Base-by-base conservation (phyloP, 2,888 invertebrate species). In the Stenotaenia linearis region DNA sequence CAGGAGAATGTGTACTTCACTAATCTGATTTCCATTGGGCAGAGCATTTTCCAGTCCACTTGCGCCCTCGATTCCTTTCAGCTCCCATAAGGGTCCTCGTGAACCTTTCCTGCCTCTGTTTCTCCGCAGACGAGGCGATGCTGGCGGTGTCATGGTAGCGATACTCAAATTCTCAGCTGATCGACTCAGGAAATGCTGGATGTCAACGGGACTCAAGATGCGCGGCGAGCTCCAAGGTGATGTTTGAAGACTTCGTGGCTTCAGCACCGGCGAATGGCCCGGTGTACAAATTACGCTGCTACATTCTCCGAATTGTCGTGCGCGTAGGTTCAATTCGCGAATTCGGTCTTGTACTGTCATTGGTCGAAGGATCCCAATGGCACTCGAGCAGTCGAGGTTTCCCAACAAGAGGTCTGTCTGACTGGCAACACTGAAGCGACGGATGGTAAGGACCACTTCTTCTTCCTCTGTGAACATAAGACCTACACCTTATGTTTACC, bases 161-260 rank as follows among this genome's bases (percentile, higher is more conserved):
- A 81, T 18, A 5, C 85, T 84, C 45, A 87, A 83, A 81, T 88
- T 87, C 82, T 88, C 88, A 3, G 86, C 86, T 5, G 88, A 88
- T 37, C 86, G 85, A 82, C 87, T 87, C 77, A 87, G 84, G 77
- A 87, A 86, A 78, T 87, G 87, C 15, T 86, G 84, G 30, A 87
- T 85, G 82, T 87, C 87, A 12, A 88, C 87, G 10, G 88, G 87
- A 80, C 87, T 87, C 74, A 88, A 83, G 45, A 88, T 86, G 35
- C 87, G 84, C 1, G 88, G 88, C 1, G 88, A 88, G 81, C 86
- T 87, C 88, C 88, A 88, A 0, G 88, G 88, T 15, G 87, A 87
- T 81, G 86, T 86, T 86, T 87, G 83, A 25, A 83, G 81, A 69
- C 83, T 82, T 25, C 80, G 80, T 18, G 82, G 82, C 56, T 81